Evolutionary conservation across 2,113 vertebrate genomes (phyloP).

Genomic region (Strix uralensis): DNA sequence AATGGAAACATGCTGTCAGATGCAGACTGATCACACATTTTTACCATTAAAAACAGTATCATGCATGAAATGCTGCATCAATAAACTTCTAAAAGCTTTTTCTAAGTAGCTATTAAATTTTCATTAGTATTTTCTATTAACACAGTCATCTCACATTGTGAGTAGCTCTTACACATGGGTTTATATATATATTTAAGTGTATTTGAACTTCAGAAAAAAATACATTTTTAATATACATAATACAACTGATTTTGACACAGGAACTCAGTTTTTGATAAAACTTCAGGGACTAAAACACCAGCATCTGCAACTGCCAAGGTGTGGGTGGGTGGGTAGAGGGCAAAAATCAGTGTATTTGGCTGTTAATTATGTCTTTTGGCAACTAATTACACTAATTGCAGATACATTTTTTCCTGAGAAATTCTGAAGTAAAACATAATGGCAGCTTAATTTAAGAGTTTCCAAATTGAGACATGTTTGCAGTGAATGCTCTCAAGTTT

Average conservation of each 20-base stretch:
- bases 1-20: background rate
- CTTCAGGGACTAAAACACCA: background rate
- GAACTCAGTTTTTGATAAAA: background rate
- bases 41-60: background rate
- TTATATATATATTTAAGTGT: background rate
- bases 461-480: background rate
- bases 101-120: background rate
- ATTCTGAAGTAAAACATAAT: background rate
- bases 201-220: background rate
- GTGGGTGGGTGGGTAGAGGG: too few species aligned
- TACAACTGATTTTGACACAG: background rate
- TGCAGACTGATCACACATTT: background rate
- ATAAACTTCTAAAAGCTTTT: background rate
- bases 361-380: background rate
- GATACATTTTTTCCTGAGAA: background rate
- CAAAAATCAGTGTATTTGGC: background rate
- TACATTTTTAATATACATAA: background rate
- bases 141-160: background rate
- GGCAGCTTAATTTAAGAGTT: background rate
- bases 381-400: background rate
- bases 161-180: background rate
- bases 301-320: background rate
- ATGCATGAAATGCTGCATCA: background rate
- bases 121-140: background rate
- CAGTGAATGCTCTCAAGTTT: background rate